Conservation (phyloP, 2,888 invertebrate species). For the Hyalella azteca region DNA sequence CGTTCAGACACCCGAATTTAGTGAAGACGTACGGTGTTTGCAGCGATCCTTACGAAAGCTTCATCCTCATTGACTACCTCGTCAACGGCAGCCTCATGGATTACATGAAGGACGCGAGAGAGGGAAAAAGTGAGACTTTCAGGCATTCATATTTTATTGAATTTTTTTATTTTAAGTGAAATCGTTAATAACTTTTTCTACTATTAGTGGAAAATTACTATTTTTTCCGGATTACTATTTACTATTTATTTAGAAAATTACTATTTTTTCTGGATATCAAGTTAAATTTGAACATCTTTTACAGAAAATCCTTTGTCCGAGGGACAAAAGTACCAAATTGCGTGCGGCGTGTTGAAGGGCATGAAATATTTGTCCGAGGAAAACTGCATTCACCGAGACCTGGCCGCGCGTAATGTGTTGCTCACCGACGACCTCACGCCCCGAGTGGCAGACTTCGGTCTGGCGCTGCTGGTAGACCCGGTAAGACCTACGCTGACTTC, state of each 20-base stretch:
- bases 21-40: background rate
- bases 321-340: background rate
- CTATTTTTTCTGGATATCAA: background rate
- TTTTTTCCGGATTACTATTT: background rate
- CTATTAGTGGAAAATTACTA: background rate
- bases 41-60: background rate
- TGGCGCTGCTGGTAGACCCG: background rate
- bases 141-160: background rate
- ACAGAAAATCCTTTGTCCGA: background rate
- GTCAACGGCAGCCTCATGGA: constrained; percentile 5
- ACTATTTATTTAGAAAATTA: background rate
- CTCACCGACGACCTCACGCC: background rate
- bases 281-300: background rate
- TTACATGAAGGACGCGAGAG: background rate
- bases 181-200: background rate
- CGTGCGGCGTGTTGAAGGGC: background rate
- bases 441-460: constrained; percentile 1
- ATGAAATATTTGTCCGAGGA: constrained; percentile 23
- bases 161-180: background rate
- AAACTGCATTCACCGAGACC: constrained; percentile 20
- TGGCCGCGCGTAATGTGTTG: constrained; percentile 13
- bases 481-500: background rate
- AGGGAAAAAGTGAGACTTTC: background rate
- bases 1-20: constrained; percentile 13
- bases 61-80: constrained; percentile 1